A percentile compares a stretch with the other conserved stretches of the same genome.
Evolutionary conservation across 2,113 vertebrate species (phyloP).

Genomic region (Aldabrachelys gigantea): DNA sequence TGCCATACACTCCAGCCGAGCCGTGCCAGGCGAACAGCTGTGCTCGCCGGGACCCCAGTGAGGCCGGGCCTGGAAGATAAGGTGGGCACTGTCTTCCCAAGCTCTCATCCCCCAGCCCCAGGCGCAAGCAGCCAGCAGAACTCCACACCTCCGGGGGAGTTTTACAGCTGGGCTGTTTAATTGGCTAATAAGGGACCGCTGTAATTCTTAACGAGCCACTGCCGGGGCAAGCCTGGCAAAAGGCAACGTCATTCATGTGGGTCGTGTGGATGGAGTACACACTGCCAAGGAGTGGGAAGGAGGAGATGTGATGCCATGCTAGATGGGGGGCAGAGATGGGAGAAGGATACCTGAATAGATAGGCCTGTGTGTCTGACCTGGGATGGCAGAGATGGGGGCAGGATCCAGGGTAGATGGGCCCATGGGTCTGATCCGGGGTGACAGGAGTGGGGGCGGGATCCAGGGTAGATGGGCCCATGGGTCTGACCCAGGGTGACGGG

Average conservation of each 20-base stretch:
- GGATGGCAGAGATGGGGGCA: no score
- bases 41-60: accelerated
- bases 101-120: neutral
- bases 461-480: no score
- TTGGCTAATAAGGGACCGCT: neutral
- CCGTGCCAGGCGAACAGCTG: neutral
- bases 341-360: no score
- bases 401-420: no score
- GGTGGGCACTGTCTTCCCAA: neutral
- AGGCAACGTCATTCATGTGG: neutral
- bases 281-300: neutral
- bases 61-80: neutral
- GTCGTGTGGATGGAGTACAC: neutral
- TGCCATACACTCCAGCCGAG: neutral
- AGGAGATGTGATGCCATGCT: neutral
- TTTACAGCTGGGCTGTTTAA: neutral
- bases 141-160: neutral
- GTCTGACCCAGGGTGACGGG: no score
- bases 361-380: accelerated
- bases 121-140: neutral
- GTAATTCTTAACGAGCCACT: neutral
- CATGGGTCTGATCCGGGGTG: no score
- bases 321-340: no score
- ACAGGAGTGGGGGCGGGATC: no score
- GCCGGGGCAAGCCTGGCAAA: neutral